phyloP scores from a whole-genome alignment of 2,797 vertebrate species.

The Oryzias dopingdopingensis region DNA sequence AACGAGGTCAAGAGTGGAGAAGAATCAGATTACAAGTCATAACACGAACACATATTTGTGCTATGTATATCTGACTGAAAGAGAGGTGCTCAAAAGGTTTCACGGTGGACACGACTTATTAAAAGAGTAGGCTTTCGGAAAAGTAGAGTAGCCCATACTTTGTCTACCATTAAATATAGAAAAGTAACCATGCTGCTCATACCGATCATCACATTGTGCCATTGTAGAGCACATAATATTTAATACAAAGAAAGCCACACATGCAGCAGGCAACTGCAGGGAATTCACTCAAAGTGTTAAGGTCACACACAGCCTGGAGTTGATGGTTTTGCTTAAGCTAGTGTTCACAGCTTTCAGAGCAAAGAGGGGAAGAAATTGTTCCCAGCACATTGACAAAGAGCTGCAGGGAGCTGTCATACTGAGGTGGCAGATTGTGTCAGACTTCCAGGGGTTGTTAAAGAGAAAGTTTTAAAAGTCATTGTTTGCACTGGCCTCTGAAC shows the following conservation, averaged over 20 bases:
- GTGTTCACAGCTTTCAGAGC: slow-evolving; percentile 61
- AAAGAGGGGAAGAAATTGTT: slow-evolving; percentile 71
- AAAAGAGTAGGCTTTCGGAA: slow-evolving; percentile 19
- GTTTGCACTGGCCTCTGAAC: slow-evolving; percentile 30
- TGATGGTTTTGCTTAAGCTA: slow-evolving; percentile 54
- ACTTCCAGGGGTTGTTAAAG: slow-evolving; percentile 55
- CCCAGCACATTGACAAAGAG: slow-evolving; percentile 60
- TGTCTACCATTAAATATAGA: slow-evolving; percentile 46
- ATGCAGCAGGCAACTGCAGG: slow-evolving; percentile 54
- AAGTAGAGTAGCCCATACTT: slow-evolving; percentile 22
- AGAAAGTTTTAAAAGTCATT: slow-evolving; percentile 45
- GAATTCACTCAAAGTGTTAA: slow-evolving; percentile 70
- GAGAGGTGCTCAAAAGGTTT: slow-evolving; percentile 15
- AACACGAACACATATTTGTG: slow-evolving; percentile 15
- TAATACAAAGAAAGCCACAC: slow-evolving; percentile 58
- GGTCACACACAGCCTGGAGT: slow-evolving; percentile 71
- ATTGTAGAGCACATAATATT: slow-evolving; percentile 54
- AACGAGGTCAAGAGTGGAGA: slow-evolving; percentile 18
- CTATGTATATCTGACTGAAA: slow-evolving; percentile 5
- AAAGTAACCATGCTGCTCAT: slow-evolving; percentile 35
- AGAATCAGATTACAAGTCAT: slow-evolving; percentile 21
- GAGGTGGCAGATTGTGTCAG: slow-evolving; percentile 77
- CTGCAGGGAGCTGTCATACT: slow-evolving; percentile 64
- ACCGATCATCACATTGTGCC: slow-evolving; percentile 49
- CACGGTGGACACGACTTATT: slow-evolving; percentile 12